Evolutionary conservation across 2,888 invertebrate species (phyloP).

Genomic region (Proisotoma minuta): DNA sequence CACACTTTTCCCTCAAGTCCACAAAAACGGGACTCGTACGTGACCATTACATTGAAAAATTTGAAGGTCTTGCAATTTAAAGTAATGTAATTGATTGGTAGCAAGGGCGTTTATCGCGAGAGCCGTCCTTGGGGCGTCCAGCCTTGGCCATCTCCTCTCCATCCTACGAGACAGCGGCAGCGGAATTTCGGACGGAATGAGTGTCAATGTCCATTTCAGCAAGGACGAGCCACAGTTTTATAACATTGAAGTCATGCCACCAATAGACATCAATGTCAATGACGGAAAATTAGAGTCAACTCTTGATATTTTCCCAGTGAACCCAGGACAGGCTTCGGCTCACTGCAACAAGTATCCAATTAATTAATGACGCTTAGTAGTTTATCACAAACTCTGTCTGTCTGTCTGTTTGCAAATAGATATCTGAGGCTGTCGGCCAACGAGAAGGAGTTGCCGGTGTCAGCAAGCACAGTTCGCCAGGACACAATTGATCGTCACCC

Average conservation of each 20-base stretch:
- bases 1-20: constrained; percentile 66
- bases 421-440: constrained; percentile 1
- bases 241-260: constrained; percentile 50
- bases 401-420: background rate
- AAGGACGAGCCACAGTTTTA: constrained; percentile 65
- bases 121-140: constrained; percentile 67
- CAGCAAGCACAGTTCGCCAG: constrained; percentile 11
- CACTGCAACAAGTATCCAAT: constrained; percentile 70
- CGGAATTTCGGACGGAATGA: constrained; percentile 78
- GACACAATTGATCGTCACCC: background rate
- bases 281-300: constrained; percentile 56
- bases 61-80: background rate
- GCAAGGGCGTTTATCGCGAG: constrained; percentile 77
- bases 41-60: no score
- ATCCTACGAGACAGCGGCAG: constrained; percentile 69
- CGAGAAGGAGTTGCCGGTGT: background rate
- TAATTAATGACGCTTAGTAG: background rate
- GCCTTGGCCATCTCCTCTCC: constrained; percentile 63
- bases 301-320: constrained; percentile 59
- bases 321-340: constrained; percentile 61
- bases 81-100: constrained; percentile 49
- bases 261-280: no score
- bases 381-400: background rate
- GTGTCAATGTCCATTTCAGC: constrained; percentile 62
- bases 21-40: constrained; percentile 74